A percentile compares a stretch with the other conserved stretches of the same genome.
Conservation (phyloP, 2,888 invertebrate genomes). For the Lathronympha strigana region DNA sequence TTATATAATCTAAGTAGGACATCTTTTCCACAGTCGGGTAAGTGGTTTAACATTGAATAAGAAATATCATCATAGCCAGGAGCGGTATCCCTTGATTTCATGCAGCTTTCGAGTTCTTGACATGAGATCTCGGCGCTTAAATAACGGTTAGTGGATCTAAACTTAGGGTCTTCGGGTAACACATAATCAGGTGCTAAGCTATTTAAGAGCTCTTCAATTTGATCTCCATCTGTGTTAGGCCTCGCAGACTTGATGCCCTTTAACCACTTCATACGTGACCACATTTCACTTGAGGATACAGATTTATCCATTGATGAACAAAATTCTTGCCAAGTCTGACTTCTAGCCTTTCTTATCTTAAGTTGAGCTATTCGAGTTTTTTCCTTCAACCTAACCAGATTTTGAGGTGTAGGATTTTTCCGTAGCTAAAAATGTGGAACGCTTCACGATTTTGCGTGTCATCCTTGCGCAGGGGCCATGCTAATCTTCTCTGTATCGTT, state of each 20-base stretch:
- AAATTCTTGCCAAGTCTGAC: not conserved
- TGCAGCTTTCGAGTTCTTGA: not conserved
- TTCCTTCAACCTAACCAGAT: not conserved
- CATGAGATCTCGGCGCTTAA: not conserved
- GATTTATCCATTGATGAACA: not conserved
- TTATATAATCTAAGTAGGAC: not conserved
- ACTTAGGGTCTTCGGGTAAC: not conserved
- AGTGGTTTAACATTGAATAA: not conserved
- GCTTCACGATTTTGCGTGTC: no score
- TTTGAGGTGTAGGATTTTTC: not conserved
- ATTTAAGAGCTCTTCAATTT: not conserved
- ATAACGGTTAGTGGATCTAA: not conserved
- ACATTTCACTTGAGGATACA: not conserved
- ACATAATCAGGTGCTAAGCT: not conserved
- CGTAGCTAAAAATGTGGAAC: no score
- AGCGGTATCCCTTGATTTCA: not conserved
- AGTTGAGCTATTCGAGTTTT: not conserved
- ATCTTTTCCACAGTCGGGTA: not conserved
- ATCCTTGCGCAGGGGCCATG: no score
- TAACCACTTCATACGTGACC: not conserved
- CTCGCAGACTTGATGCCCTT: not conserved
- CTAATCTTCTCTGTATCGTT: no score
- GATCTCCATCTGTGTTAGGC: not conserved
- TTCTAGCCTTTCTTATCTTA: not conserved
- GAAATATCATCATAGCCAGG: no score